Percentiles rank a stretch among this genome's conserved stretches.
These are phyloP conservation scores for Valencia hispanica DNA, from an alignment of 2,797 vertebrate genomes.

Conservation along the genomic window DNA sequence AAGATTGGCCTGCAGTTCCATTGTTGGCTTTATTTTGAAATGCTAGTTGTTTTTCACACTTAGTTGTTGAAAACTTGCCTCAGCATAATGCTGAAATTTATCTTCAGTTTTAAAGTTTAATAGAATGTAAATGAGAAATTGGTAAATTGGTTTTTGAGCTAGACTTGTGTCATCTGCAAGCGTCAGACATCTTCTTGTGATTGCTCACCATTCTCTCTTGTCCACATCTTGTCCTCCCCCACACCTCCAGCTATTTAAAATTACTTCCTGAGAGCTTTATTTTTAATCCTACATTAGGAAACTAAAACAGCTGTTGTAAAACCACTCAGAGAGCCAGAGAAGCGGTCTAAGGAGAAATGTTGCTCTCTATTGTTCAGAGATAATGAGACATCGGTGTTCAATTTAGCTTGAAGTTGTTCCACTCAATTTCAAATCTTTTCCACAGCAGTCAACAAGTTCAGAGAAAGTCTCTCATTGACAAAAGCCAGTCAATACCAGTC, in stretches of 20 bases:
- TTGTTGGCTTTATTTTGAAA: too few species aligned
- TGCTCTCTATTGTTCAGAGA: slow-evolving; percentile 27
- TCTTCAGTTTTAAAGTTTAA: slow-evolving; percentile 54
- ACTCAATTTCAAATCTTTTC: slow-evolving; percentile 35
- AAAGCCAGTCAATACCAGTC: slow-evolving; percentile 15
- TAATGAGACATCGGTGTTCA: slow-evolving; percentile 53
- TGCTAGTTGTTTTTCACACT: too few species aligned
- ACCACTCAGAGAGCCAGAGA: slow-evolving; percentile 1
- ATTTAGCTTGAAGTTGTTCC: slow-evolving; percentile 52
- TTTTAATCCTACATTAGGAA: slow-evolving; percentile 12
- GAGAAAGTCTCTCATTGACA: slow-evolving; percentile 36
- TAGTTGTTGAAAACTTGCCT: not conserved
- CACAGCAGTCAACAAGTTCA: slow-evolving; percentile 16
- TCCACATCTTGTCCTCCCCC: slow-evolving; percentile 18
- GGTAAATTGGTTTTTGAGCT: slow-evolving; percentile 18
- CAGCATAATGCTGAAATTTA: not conserved
- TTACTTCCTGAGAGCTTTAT: slow-evolving; percentile 7
- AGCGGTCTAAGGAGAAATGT: slow-evolving; percentile 14
- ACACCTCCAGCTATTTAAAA: slow-evolving; percentile 16
- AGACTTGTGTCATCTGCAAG: slow-evolving; percentile 20
- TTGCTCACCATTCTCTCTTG: slow-evolving; percentile 18
- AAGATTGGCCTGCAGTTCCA: too few species aligned
- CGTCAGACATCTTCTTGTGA: slow-evolving; percentile 23
- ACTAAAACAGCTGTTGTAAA: slow-evolving; percentile 12
- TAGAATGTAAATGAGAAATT: slow-evolving; percentile 64